Percentiles rank a stretch among this genome's conserved stretches.
These are phyloP conservation scores for Phalacrocorax aristotelis DNA, from an alignment of 2,113 vertebrate genomes.

Conservation along the genomic window DNA sequence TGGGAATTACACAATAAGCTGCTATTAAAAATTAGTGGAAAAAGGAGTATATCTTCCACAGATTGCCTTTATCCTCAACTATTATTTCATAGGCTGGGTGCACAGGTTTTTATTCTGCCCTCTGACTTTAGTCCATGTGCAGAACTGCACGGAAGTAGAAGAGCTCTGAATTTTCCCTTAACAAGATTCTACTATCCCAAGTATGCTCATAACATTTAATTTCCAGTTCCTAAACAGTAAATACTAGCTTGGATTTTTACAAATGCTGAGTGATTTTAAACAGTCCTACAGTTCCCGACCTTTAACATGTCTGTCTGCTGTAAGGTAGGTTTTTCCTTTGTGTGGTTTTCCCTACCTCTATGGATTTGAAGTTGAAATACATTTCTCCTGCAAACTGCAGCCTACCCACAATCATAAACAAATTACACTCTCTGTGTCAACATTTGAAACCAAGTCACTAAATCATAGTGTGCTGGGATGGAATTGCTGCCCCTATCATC, in stretches of 20 bases:
- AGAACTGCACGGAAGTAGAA: background rate
- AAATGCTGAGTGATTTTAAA: constrained; percentile 6
- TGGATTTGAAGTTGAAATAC: background rate
- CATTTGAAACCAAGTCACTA: constrained; percentile 60
- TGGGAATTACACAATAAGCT: background rate
- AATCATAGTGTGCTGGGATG: constrained; percentile 63
- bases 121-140: background rate
- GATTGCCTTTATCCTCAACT: background rate
- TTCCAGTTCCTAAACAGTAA: background rate
- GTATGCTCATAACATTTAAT: background rate
- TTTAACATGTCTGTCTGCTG: background rate
- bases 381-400: constrained; percentile 5
- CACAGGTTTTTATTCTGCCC: background rate
- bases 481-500: constrained; percentile 67
- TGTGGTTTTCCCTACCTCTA: background rate
- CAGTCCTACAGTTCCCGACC: background rate
- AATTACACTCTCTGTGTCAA: constrained; percentile 62
- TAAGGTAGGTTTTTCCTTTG: background rate
- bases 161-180: background rate
- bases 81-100: background rate
- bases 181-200: background rate
- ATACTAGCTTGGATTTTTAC: background rate
- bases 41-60: background rate
- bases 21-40: background rate
- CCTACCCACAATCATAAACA: constrained; percentile 55